A percentile compares a stretch with the other conserved stretches of the same genome.
These are phyloP conservation scores for Willisornis vidua DNA, from an alignment of 2,113 vertebrate genomes.

Conservation along the genomic window DNA sequence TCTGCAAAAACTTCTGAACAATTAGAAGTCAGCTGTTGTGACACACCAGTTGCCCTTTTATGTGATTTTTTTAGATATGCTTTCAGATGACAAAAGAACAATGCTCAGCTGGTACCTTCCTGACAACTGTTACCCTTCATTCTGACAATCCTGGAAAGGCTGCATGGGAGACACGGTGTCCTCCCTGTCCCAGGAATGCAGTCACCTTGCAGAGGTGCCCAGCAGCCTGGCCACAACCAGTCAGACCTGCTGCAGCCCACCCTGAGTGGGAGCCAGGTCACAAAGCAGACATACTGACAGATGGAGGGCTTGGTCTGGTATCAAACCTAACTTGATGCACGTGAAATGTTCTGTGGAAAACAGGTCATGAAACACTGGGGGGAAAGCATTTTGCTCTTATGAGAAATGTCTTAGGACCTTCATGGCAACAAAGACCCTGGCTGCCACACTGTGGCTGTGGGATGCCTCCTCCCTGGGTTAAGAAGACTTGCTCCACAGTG, in stretches of 20 bases:
- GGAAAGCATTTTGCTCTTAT: neutral
- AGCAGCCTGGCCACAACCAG: neutral
- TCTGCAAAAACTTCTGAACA: neutral
- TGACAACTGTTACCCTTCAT: neutral
- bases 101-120: neutral
- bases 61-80: neutral
- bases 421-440: neutral
- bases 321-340: neutral
- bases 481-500: neutral
- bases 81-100: neutral
- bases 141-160: neutral
- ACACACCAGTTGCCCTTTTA: neutral
- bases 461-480: neutral
- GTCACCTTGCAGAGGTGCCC: neutral
- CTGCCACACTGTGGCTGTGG: rapidly evolving
- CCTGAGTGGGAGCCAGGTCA: neutral
- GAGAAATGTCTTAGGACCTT: neutral
- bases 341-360: neutral
- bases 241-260: neutral
- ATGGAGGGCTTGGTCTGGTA: neutral
- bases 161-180: neutral
- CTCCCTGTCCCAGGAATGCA: neutral
- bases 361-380: neutral
- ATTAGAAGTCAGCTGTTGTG: neutral
- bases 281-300: neutral